phyloP scores from a whole-genome alignment of 2,113 vertebrate species.

The Campylomormyrus numenius region DNA sequence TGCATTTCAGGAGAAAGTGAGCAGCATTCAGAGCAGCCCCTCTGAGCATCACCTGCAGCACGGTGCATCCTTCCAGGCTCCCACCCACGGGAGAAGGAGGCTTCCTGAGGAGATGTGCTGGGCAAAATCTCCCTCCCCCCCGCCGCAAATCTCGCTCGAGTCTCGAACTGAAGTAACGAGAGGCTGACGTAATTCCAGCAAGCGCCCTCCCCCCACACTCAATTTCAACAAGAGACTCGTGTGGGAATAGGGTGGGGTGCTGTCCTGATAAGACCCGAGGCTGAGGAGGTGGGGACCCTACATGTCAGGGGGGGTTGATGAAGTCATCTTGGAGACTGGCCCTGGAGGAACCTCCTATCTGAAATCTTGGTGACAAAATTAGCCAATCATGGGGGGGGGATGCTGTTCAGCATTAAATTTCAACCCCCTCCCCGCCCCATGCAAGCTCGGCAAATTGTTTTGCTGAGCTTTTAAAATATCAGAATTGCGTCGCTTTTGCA shows the following conservation, averaged over 20 bases:
- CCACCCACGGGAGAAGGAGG: background rate
- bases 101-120: background rate
- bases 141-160: background rate
- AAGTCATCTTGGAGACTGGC: background rate
- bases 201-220: background rate
- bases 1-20: background rate
- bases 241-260: background rate
- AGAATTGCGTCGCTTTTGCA: background rate
- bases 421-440: background rate
- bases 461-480: background rate
- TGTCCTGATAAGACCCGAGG: background rate
- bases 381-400: background rate
- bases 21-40: background rate
- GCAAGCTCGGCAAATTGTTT: too few relatives aligned
- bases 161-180: background rate
- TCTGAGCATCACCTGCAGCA: background rate
- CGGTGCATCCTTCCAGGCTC: background rate
- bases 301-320: background rate
- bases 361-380: background rate
- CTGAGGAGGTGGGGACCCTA: too few relatives aligned
- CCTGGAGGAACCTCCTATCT: background rate
- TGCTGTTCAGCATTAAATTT: background rate
- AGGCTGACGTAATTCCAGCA: background rate
- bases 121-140: background rate
- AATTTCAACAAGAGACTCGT: background rate